Evolutionary conservation across 2,113 vertebrate species (phyloP).

Genomic region (Nothocercus nigrocapillus): DNA sequence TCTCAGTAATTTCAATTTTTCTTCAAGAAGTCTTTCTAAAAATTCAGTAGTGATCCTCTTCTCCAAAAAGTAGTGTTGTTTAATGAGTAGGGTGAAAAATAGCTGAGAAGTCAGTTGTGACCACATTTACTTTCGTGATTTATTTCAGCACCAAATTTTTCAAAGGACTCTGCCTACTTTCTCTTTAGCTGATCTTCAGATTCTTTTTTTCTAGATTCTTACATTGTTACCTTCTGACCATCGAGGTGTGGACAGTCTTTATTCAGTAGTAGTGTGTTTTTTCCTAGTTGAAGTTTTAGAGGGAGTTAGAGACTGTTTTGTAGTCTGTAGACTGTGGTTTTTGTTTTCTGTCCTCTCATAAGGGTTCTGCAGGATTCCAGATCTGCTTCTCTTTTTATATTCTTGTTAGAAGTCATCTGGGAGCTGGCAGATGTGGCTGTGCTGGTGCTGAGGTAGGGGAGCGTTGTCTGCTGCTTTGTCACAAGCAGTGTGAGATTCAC

Average conservation of each 20-base stretch:
- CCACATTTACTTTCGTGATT: background rate
- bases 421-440: background rate
- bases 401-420: background rate
- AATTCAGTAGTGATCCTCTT: background rate
- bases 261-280: background rate
- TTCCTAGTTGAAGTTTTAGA: background rate
- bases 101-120: background rate
- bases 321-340: background rate
- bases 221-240: background rate
- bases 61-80: background rate
- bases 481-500: background rate
- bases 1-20: background rate
- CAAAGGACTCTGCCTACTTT: background rate
- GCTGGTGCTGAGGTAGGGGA: background rate
- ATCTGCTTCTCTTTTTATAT: rapidly evolving
- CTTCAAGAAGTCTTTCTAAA: background rate
- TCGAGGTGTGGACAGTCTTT: background rate
- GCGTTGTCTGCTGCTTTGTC: background rate
- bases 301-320: background rate
- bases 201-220: background rate
- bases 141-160: background rate
- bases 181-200: background rate
- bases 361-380: background rate
- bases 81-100: background rate
- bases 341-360: background rate